Evolutionary conservation across 2,113 vertebrate species (phyloP).

Genomic region (Spea multiplicata): DNA sequence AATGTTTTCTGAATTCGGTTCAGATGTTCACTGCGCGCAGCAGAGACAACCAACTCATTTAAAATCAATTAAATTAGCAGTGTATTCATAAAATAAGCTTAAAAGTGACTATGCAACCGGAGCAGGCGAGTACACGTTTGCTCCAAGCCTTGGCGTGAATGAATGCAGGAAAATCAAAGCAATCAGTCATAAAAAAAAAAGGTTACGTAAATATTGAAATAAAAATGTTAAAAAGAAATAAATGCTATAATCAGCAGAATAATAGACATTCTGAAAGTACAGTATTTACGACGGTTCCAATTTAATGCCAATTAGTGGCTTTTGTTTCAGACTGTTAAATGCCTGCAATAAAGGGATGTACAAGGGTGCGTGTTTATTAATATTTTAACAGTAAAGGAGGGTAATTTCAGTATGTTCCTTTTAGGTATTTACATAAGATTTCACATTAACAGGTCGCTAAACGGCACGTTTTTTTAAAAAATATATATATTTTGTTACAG

Average conservation of each 20-base stretch:
- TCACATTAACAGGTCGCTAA: slow-evolving; percentile 15
- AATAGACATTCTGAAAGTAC: neutral
- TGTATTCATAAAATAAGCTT: too few species aligned
- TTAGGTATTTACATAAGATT: slow-evolving; percentile 16
- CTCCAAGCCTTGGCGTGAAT: neutral
- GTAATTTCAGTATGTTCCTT: slow-evolving; percentile 12
- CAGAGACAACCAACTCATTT: too few species aligned
- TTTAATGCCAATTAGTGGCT: slow-evolving; percentile 16
- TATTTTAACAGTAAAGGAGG: slow-evolving; percentile 7
- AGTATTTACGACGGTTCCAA: neutral
- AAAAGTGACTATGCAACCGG: neutral
- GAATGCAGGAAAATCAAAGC: neutral
- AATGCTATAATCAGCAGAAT: neutral
- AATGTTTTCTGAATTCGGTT: too few species aligned
- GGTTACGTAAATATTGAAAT: slow-evolving; percentile 3
- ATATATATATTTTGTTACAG: slow-evolving; percentile 2
- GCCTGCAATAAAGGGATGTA: slow-evolving; percentile 1
- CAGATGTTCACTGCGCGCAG: too few species aligned
- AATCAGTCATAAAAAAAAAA: neutral
- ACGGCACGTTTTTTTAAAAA: slow-evolving; percentile 20
- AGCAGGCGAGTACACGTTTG: neutral
- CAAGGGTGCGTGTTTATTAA: slow-evolving; percentile 12
- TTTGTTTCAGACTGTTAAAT: slow-evolving; percentile 7
- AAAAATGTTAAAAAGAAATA: neutral
- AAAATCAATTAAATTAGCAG: too few species aligned